Conservation (phyloP, 2,113 vertebrate genomes). For the Natator depressus region DNA sequence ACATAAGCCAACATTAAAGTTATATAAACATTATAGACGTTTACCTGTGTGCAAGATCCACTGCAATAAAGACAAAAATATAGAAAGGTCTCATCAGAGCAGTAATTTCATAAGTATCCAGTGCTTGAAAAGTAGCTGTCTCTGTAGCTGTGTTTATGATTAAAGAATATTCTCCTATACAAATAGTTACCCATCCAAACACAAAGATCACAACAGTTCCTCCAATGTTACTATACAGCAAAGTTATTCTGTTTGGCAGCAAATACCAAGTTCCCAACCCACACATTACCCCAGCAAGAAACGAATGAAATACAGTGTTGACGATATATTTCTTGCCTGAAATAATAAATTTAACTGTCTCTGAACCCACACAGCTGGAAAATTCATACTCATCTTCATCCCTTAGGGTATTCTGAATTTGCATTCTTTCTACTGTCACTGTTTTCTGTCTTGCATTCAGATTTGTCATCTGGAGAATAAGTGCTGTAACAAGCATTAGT, state of each 20-base stretch:
- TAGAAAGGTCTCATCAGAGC: slow-evolving; percentile 94
- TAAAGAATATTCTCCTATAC: slow-evolving; percentile 94
- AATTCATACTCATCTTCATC: slow-evolving; percentile 98
- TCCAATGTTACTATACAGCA: slow-evolving; percentile 85
- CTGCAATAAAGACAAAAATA: slow-evolving; percentile 90
- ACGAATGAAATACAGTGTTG: slow-evolving; percentile 89
- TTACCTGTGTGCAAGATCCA: slow-evolving; percentile 95
- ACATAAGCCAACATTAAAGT: background rate
- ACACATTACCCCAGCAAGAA: slow-evolving; percentile 90
- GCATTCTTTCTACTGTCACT: slow-evolving; percentile 86
- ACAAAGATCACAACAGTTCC: slow-evolving; percentile 86
- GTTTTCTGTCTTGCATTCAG: slow-evolving; percentile 83
- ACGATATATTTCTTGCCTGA: slow-evolving; percentile 92
- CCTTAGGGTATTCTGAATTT: slow-evolving; percentile 84
- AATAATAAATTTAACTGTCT: slow-evolving; percentile 94
- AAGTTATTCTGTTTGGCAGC: slow-evolving; percentile 87
- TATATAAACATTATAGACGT: background rate
- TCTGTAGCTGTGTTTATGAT: slow-evolving; percentile 94
- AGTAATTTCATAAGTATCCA: slow-evolving; percentile 95
- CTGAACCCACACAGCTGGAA: slow-evolving; percentile 89
- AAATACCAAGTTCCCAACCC: slow-evolving; percentile 96
- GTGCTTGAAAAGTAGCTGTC: slow-evolving; percentile 94
- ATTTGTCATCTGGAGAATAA: slow-evolving; percentile 86
- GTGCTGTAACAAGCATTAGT: slow-evolving; percentile 89
- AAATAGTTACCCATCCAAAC: slow-evolving; percentile 94